Conservation (phyloP, 1,140 invertebrate species). For the Antheraea pernyi region DNA sequence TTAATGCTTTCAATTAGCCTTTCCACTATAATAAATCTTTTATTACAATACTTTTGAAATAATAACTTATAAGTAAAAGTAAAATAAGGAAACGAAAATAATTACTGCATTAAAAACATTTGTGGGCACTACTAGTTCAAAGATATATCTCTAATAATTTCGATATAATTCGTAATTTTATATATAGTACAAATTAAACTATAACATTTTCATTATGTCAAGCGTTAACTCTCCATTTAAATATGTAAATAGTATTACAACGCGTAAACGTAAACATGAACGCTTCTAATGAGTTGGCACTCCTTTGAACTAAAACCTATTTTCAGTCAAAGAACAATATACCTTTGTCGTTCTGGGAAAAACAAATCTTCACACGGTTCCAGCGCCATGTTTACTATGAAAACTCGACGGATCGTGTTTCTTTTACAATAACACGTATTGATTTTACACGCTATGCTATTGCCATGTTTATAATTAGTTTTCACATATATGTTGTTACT, state of each 20-base stretch:
- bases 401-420: conserved; percentile 31
- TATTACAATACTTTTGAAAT: no score
- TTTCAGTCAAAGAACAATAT: conserved; percentile 47
- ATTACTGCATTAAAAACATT: no score
- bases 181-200: neutral
- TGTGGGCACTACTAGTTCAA: no score
- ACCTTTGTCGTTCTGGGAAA: conserved; percentile 53
- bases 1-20: no score
- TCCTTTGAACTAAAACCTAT: conserved; percentile 51
- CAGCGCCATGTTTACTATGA: conserved; percentile 46
- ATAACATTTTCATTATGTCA: neutral
- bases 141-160: no score
- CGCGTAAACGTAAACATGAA: conserved; percentile 36
- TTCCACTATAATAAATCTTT: no score
- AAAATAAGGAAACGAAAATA: no score
- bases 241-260: conserved; percentile 32
- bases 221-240: neutral
- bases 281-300: conserved; percentile 50
- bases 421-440: conserved; percentile 26
- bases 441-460: conserved; percentile 27
- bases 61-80: no score
- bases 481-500: neutral
- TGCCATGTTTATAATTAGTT: conserved; percentile 22
- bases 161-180: no score
- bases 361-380: conserved; percentile 49